Evolutionary conservation across 2,888 invertebrate species (phyloP).

Genomic region (Agrenia bidenticulata): DNA sequence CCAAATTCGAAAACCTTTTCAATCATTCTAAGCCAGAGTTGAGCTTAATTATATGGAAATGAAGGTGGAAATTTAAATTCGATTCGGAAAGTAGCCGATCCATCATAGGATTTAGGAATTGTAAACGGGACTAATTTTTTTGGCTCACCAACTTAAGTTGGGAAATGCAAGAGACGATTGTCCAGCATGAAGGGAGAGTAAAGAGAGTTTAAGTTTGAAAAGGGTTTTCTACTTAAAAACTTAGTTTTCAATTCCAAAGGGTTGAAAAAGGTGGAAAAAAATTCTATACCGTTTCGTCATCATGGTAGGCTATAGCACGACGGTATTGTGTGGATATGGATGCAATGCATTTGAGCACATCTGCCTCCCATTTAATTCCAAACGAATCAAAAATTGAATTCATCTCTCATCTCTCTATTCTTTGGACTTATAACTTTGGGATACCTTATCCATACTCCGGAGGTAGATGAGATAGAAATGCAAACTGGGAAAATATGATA

Average conservation of each 20-base stretch:
- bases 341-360: background rate
- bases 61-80: too few species aligned
- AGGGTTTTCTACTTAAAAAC: background rate
- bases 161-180: background rate
- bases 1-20: too few species aligned
- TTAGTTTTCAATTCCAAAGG: conserved; percentile 2
- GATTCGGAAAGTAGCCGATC: too few species aligned
- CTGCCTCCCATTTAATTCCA: conserved; percentile 4
- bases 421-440: too few species aligned
- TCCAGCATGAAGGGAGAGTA: too few species aligned
- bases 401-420: background rate
- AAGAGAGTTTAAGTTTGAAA: conserved; percentile 6
- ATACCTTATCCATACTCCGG: background rate
- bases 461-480: background rate
- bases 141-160: background rate
- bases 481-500: background rate
- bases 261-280: conserved; percentile 2
- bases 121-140: too few species aligned
- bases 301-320: too few species aligned
- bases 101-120: too few species aligned
- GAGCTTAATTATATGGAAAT: too few species aligned
- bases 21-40: too few species aligned
- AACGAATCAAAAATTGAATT: conserved; percentile 7
- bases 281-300: too few species aligned
- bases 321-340: too few species aligned